Conservation (phyloP, 2,797 vertebrate genomes). For the Cichlasoma orientale region DNA sequence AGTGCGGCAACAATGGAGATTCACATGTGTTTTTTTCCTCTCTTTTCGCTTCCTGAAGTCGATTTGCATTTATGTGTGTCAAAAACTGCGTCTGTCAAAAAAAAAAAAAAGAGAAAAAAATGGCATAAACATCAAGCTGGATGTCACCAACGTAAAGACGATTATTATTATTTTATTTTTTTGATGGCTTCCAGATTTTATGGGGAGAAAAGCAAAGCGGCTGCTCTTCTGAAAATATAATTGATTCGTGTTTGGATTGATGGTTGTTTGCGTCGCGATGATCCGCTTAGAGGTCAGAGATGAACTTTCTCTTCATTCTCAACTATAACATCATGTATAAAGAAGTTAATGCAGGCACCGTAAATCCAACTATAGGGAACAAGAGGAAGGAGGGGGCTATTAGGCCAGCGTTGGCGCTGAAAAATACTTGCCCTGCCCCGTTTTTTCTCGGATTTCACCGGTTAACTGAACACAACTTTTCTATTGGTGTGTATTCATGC, state of each 20-base stretch:
- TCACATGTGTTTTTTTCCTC: constrained; percentile 55
- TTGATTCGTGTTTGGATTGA: constrained; percentile 12
- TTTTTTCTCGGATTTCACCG: constrained; percentile 88
- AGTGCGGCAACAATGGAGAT: constrained; percentile 68
- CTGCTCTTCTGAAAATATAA: neutral
- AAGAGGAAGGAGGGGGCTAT: constrained; percentile 47
- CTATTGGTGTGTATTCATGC: constrained; percentile 98
- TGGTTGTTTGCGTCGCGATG: constrained; percentile 23
- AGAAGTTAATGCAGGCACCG: constrained; percentile 48
- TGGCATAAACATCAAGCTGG: neutral
- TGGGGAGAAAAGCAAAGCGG: constrained; percentile 1
- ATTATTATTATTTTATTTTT: constrained; percentile 29
- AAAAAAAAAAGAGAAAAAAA: constrained; percentile 18
- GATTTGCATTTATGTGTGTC: constrained; percentile 37
- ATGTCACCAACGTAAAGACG: constrained; percentile 63
- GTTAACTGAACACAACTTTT: constrained; percentile 96
- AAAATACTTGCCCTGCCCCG: constrained; percentile 81
- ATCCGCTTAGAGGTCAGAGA: constrained; percentile 49
- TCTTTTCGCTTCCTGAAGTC: constrained; percentile 35
- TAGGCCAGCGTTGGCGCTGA: constrained; percentile 75
- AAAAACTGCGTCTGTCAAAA: constrained; percentile 51
- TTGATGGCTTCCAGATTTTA: constrained; percentile 16
- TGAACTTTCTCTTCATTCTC: constrained; percentile 26
- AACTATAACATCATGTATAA: constrained; percentile 23
- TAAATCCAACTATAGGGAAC: constrained; percentile 34